These are phyloP conservation scores for Irena cyanogastra DNA, from an alignment of 2,113 vertebrate species.

Conservation along the genomic window DNA sequence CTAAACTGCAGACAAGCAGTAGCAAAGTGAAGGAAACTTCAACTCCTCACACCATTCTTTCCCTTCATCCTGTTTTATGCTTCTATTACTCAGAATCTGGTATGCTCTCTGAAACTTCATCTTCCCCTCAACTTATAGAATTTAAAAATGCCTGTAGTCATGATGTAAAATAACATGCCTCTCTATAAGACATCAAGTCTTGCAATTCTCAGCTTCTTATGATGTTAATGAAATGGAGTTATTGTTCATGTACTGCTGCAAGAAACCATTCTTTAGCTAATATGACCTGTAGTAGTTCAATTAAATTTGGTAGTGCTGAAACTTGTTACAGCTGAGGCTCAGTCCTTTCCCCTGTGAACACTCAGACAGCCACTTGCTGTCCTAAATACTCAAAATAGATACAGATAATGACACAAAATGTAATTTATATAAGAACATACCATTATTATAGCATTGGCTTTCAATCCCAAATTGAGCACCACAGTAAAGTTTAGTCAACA, in stretches of 20 bases:
- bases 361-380: neutral
- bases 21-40: neutral
- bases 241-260: neutral
- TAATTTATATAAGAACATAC: neutral
- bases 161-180: neutral
- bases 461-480: neutral
- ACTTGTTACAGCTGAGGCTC: neutral
- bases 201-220: neutral
- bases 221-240: neutral
- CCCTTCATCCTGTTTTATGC: neutral
- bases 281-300: neutral
- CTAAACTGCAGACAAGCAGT: neutral
- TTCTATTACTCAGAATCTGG: neutral
- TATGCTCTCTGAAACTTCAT: neutral
- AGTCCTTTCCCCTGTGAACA: neutral
- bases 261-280: neutral
- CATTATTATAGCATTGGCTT: neutral
- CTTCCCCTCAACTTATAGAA: neutral
- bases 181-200: accelerated
- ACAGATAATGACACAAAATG: neutral
- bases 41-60: neutral
- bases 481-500: neutral
- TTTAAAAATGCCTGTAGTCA: neutral
- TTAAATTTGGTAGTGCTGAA: neutral
- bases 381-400: neutral